These are phyloP conservation scores for Antrozous pallidus DNA, from an alignment of 2,797 vertebrate species.

Conservation along the genomic window DNA sequence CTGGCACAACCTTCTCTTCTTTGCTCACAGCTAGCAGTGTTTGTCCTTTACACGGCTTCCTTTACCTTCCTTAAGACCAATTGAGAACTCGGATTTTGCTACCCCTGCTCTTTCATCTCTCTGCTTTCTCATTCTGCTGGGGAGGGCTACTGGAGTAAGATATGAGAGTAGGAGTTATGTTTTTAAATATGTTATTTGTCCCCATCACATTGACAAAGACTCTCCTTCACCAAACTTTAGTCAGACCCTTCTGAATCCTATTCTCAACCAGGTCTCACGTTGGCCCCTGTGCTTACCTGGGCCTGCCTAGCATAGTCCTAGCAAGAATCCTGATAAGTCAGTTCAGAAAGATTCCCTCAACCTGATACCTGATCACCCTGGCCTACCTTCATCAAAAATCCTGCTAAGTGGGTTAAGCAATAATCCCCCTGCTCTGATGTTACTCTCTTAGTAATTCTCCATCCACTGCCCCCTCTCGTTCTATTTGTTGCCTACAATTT, in stretches of 20 bases:
- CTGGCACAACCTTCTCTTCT: background rate
- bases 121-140: background rate
- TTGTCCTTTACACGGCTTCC: background rate
- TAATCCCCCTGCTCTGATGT: background rate
- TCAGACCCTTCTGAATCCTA: background rate
- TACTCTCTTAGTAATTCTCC: background rate
- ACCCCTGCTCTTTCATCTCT: background rate
- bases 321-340: background rate
- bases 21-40: background rate
- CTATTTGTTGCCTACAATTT: background rate
- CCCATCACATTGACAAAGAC: background rate
- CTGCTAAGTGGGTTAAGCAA: background rate
- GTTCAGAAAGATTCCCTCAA: background rate
- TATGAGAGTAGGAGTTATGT: background rate
- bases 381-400: background rate
- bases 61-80: background rate
- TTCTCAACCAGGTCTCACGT: background rate
- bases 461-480: background rate
- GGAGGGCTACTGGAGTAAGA: background rate
- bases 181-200: background rate
- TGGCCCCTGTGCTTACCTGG: background rate
- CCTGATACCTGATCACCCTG: background rate
- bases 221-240: background rate
- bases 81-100: background rate
- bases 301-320: background rate